phyloP scores from a whole-genome alignment of 2,797 vertebrate species.

The Clarias fuscus region DNA sequence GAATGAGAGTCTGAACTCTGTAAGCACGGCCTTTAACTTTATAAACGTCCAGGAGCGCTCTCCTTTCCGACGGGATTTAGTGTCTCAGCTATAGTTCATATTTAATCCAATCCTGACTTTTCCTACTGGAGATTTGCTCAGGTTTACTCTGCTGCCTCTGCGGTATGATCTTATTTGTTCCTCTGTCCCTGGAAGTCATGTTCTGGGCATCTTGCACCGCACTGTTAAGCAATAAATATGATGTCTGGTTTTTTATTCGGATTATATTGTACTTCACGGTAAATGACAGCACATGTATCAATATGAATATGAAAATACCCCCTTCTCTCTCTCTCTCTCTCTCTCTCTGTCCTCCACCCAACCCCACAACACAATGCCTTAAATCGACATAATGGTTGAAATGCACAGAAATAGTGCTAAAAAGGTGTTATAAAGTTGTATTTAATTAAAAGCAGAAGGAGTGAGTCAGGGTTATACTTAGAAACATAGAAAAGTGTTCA shows the following conservation, averaged over 20 bases:
- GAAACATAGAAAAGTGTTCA: not conserved
- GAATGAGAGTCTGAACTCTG: not conserved
- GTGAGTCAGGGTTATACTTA: not conserved
- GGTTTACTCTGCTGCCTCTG: not conserved
- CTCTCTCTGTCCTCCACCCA: too few relatives aligned
- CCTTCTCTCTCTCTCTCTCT: not conserved
- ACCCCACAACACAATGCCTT: not conserved
- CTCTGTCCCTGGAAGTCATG: not conserved
- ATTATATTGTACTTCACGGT: not conserved
- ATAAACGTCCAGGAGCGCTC: slow-evolving; percentile 4
- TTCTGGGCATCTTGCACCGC: not conserved
- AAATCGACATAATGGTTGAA: not conserved
- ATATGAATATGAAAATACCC: not conserved
- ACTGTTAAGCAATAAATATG: not conserved
- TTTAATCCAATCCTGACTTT: not conserved
- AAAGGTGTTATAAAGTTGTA: not conserved
- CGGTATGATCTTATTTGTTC: not conserved
- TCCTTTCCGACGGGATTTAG: not conserved
- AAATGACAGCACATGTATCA: not conserved
- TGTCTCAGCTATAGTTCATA: not conserved
- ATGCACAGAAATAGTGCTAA: too few relatives aligned
- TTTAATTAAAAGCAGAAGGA: not conserved
- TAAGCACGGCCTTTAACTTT: not conserved
- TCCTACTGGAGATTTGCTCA: slow-evolving; percentile 2
- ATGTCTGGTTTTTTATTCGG: not conserved